A percentile compares a stretch with the other conserved stretches of the same genome.
Evolutionary conservation across 2,797 vertebrate species (phyloP).

Genomic region (Crenuchus spilurus): DNA sequence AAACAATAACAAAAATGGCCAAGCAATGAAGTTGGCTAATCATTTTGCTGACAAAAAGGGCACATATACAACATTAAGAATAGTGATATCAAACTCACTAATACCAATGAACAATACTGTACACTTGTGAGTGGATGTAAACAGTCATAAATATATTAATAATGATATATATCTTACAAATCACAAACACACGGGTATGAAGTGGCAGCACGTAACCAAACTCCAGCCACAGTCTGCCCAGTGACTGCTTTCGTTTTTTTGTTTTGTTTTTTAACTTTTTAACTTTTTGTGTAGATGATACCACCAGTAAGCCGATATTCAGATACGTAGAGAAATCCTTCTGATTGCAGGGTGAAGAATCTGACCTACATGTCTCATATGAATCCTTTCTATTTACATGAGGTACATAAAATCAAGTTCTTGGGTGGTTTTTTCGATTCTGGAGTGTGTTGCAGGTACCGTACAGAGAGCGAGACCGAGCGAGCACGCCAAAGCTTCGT

Average conservation of each 20-base stretch:
- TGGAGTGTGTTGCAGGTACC: slow-evolving; percentile 39
- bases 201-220: slow-evolving; percentile 50
- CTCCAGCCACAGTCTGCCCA: slow-evolving; percentile 12
- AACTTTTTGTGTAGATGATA: not conserved
- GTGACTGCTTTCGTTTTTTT: not conserved
- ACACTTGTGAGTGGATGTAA: slow-evolving; percentile 71
- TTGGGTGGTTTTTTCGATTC: no score
- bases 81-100: slow-evolving; percentile 59
- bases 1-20: slow-evolving; percentile 5
- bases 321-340: slow-evolving; percentile 43
- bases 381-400: slow-evolving; percentile 60
- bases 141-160: slow-evolving; percentile 82
- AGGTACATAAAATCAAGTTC: slow-evolving; percentile 60
- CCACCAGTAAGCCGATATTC: slow-evolving; percentile 29
- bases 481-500: not conserved
- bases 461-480: slow-evolving; percentile 4
- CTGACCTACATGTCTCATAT: slow-evolving; percentile 37
- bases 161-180: slow-evolving; percentile 70
- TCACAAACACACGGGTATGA: slow-evolving; percentile 57
- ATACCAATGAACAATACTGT: slow-evolving; percentile 62
- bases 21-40: slow-evolving; percentile 24
- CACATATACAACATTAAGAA: slow-evolving; percentile 45
- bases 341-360: slow-evolving; percentile 19
- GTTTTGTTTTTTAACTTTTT: not conserved
- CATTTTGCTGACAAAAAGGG: slow-evolving; percentile 35